Conservation (phyloP, 1,140 invertebrate genomes). For the Zaprionus vittiger region DNA sequence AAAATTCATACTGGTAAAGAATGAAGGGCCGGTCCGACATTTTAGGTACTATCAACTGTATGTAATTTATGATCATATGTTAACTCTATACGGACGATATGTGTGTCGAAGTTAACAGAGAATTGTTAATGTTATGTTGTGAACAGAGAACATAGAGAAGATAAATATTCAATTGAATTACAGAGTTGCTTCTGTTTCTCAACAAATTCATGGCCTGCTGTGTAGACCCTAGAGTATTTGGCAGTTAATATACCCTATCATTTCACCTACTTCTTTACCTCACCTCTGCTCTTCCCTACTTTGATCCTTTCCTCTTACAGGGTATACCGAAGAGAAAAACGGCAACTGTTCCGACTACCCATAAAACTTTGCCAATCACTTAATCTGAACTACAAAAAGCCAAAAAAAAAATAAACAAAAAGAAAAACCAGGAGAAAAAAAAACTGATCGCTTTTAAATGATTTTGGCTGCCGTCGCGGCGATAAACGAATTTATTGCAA, state of each 20-base stretch:
- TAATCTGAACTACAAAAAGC: slow-evolving; percentile 53
- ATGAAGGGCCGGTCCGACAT: not conserved
- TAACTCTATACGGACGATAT: too few species aligned
- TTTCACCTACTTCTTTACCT: too few species aligned
- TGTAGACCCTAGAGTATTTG: too few species aligned
- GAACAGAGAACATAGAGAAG: too few species aligned
- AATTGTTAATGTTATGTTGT: too few species aligned
- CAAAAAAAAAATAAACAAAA: slow-evolving; percentile 4
- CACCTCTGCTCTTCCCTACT: not conserved
- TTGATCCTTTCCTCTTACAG: not conserved
- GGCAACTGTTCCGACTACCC: slow-evolving; percentile 19
- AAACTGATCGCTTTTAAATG: slow-evolving; percentile 78
- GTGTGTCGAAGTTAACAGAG: too few species aligned
- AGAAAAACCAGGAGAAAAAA: slow-evolving; percentile 6
- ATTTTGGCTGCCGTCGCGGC: slow-evolving; percentile 76
- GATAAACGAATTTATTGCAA: slow-evolving; percentile 84
- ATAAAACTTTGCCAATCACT: slow-evolving; percentile 56
- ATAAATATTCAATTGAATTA: too few species aligned
- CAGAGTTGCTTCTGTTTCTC: too few species aligned
- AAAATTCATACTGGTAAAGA: not conserved
- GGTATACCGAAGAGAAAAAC: slow-evolving; percentile 27
- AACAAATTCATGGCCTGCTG: too few species aligned
- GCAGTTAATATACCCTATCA: too few species aligned
- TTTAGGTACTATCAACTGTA: too few species aligned
- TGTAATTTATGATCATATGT: too few species aligned